Evolutionary conservation across 2,797 vertebrate species (phyloP), one percentile per base, ranked within the genome.

Genomic region (Propithecus perrieri): DNA sequence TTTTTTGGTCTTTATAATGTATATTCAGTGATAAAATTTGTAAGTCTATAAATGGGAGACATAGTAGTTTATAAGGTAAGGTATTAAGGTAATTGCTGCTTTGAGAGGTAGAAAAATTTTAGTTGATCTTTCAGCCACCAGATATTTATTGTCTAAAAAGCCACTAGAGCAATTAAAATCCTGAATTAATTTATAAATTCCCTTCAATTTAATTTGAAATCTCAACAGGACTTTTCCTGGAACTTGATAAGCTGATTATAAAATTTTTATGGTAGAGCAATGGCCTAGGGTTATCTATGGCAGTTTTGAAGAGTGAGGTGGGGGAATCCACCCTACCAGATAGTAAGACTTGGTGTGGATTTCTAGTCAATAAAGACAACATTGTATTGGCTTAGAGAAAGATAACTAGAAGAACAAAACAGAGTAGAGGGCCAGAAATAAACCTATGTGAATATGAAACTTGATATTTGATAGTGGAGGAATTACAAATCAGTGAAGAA

Each of bases 171-270:
- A 94, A 57, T 84, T 95, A 57, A 85, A 84, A 76, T 92, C 15
- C 30, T 46, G 80, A 94, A 38, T 79, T 86, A 90, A 74, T 74
- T 91, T 88, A 85, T 84, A 75, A 85, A 85, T 93, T 74, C 33
- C 41, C 72, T 76, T 95, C 43, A 65, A 7, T 80, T 63, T 12
- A 50, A 72, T n/a, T 69, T 83, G 80, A 74, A 97, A 96, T 95
- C 26, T 17, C 46, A 85, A 55, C 20, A 87, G 71, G 24, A 78
- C 13, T 88, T 93, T 85, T 53, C 55, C 48, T 88, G 43, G 11
- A 85, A 85, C 67, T 69, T 79, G 48, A 83, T 35, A 83, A 81
- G 33, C 18, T 72, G 20, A 38, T 81, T 92, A 14, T 89, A 93
- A 91, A 90, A 69, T 93, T 8, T 93, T 13, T 48, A 1, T 85